phyloP scores from a whole-genome alignment of 2,113 vertebrate genomes.

The Psephotus haematonotus region DNA sequence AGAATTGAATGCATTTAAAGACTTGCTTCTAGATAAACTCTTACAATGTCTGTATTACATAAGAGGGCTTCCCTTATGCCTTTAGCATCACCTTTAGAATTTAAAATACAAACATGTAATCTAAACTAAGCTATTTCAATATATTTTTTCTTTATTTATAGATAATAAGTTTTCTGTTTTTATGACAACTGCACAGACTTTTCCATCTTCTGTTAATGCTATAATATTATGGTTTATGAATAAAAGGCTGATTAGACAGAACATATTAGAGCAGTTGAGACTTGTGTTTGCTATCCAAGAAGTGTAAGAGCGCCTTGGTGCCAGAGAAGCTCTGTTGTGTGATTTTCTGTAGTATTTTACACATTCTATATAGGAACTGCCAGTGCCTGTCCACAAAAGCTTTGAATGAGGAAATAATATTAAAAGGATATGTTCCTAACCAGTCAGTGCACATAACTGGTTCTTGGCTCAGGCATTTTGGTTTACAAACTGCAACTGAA shows the following conservation, averaged over 20 bases:
- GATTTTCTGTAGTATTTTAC: background rate
- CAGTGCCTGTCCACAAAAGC: background rate
- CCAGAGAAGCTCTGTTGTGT: background rate
- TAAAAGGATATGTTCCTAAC: background rate
- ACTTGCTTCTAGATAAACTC: background rate
- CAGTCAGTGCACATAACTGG: fast-evolving
- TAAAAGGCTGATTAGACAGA: background rate
- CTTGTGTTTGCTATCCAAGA: background rate
- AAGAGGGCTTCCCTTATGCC: background rate
- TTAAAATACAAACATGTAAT: background rate
- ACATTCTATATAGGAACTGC: background rate
- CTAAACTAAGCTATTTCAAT: background rate
- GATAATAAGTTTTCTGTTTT: background rate
- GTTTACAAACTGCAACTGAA: background rate
- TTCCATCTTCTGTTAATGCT: background rate
- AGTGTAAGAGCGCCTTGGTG: background rate
- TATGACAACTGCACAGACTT: background rate
- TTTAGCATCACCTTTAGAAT: background rate
- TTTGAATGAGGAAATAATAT: background rate
- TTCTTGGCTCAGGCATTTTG: background rate
- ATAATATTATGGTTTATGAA: background rate
- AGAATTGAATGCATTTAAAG: background rate
- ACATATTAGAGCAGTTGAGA: background rate
- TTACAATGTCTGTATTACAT: fast-evolving
- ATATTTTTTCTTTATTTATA: background rate